These are phyloP conservation scores for Lasiommata megera DNA, from an alignment of 2,888 invertebrate species.

Conservation along the genomic window DNA sequence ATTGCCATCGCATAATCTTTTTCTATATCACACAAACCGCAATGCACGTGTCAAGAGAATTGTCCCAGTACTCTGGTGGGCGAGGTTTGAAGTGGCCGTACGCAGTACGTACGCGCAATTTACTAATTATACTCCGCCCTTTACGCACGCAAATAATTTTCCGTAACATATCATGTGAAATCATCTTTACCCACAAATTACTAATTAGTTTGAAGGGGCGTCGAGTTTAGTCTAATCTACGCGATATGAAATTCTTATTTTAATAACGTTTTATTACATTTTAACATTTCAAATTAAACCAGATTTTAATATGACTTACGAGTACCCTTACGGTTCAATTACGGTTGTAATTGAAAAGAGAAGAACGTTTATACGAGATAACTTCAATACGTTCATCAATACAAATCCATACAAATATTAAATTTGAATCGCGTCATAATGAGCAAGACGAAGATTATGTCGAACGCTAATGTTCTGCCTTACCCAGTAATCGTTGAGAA, in stretches of 20 bases:
- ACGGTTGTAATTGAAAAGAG: not conserved
- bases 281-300: slow-evolving; percentile 6
- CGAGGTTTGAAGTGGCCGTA: not conserved
- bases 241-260: slow-evolving; percentile 18
- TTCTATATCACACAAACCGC: no score
- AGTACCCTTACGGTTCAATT: not conserved
- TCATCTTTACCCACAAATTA: not conserved
- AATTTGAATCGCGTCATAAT: no score
- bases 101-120: not conserved
- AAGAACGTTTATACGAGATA: no score
- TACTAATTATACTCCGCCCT: not conserved
- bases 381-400: no score
- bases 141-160: not conserved
- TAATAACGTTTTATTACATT: slow-evolving; percentile 22
- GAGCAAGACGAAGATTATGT: no score
- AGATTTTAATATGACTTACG: slow-evolving; percentile 6
- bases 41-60: no score
- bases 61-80: no score
- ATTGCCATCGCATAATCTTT: no score
- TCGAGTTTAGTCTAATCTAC: slow-evolving; percentile 3
- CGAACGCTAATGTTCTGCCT: no score
- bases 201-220: slow-evolving; percentile 18
- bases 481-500: no score
- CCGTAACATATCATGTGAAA: not conserved
- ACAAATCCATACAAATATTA: no score